phyloP scores from a whole-genome alignment of 2,888 invertebrate species.

The Drosophila dives region DNA sequence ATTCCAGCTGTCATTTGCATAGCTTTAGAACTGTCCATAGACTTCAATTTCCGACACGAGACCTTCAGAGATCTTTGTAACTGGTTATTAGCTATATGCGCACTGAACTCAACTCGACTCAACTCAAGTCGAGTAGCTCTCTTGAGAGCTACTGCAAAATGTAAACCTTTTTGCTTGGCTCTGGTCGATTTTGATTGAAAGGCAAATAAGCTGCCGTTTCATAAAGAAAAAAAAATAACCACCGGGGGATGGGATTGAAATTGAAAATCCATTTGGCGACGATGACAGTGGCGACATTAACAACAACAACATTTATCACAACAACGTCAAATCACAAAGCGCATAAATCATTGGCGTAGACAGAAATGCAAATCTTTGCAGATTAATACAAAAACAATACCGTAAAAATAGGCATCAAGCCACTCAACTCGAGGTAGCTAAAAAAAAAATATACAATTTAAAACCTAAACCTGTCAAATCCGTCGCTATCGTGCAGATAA shows the following conservation, averaged over 20 bases:
- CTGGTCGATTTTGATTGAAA: conserved; percentile 63
- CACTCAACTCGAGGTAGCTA: conserved; percentile 37
- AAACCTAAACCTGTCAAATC: conserved; percentile 77
- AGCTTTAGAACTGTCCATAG: conserved; percentile 23
- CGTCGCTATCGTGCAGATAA: conserved; percentile 68
- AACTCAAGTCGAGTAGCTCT: conserved; percentile 39
- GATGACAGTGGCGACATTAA: conserved; percentile 49
- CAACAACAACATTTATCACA: conserved; percentile 27
- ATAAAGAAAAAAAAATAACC: conserved; percentile 33
- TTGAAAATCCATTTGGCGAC: conserved; percentile 65
- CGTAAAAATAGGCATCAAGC: conserved; percentile 47
- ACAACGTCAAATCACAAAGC: conserved; percentile 30
- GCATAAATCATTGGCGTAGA: conserved; percentile 73
- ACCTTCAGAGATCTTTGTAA: conserved; percentile 54
- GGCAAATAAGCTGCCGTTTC: conserved; percentile 74
- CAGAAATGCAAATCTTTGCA: conserved; percentile 76
- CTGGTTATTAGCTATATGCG: conserved; percentile 45
- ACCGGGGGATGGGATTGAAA: conserved; percentile 23
- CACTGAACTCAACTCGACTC: neutral
- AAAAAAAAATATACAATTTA: conserved; percentile 22
- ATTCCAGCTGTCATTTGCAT: conserved; percentile 32
- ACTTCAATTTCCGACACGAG: conserved; percentile 49
- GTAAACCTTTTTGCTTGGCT: conserved; percentile 39
- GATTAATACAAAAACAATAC: conserved; percentile 73
- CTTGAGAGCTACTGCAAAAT: conserved; percentile 49